Base-by-base conservation (phyloP, 35 echinoderm and acorn worm genomes). In the Stichopus chloronotus region DNA sequence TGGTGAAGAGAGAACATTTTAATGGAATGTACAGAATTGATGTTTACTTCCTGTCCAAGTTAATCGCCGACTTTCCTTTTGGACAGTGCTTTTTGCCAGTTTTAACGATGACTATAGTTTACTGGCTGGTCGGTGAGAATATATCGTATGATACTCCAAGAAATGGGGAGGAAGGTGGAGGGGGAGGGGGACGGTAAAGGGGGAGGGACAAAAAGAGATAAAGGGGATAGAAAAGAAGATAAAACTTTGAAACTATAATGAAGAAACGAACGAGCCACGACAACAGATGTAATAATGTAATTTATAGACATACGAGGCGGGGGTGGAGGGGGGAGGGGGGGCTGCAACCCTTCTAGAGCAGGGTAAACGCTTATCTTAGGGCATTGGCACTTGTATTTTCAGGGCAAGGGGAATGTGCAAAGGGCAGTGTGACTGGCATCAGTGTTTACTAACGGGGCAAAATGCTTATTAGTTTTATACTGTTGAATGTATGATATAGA, bases 11-110 rank as follows among this genome's bases (percentile, higher is more conserved):
- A 91, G 95, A 97, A 87, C 95, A 97, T 78, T 97, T 90, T 91
- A 95, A 94, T n/a, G 95, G 95, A 30, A 97, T 97, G 95, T 97
- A 97, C 63, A 83, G 95, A 22, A 81, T 94, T 1, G 95, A 97
- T 53, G 87, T 91, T 5, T 92, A 87, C 24, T 94, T 97, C 22
- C 19, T 97, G n/a, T 84, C 93, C n/a, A 97, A 97, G 72, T 56
- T 92, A 8, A 25, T 97, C 30, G 59, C 90, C 5, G 95, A 97
- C 56, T 68, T 97, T 84, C 78, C 93, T 16, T 90, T 91, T 91
- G 72, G 71, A 12, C 60, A 83, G 9, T 61, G 78, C n/a, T 9
- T 94, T 17, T 88, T 92, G 5, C 93, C 93, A 1, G 71, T 85
- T 3, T 59, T 94, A 6, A 58, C 84, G 6, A 83, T 83, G 30